Conservation (phyloP, 2,113 vertebrate species). For the Ptyas mucosa region DNA sequence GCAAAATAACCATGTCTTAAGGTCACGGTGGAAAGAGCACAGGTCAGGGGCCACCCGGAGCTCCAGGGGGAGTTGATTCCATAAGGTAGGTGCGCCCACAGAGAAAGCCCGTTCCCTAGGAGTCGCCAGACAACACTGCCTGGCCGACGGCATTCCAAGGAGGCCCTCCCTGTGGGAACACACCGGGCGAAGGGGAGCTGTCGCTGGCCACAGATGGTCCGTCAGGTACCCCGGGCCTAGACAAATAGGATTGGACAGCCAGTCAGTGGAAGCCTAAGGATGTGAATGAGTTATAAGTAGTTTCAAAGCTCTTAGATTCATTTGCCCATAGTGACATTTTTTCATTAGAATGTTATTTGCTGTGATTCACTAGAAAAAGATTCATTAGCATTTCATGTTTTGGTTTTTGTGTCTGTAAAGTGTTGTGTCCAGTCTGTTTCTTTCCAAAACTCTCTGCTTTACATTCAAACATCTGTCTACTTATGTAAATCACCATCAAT, state of each 20-base stretch:
- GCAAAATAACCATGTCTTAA: too few species aligned
- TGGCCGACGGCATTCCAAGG: too few species aligned
- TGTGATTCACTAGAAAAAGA: neutral
- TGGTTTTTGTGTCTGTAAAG: neutral
- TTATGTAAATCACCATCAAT: neutral
- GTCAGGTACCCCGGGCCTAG: too few species aligned
- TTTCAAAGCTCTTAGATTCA: neutral
- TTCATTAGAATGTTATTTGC: constrained; percentile 4
- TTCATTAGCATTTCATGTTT: neutral
- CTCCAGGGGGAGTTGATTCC: too few species aligned
- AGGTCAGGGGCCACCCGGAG: too few species aligned
- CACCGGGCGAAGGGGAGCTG: too few species aligned
- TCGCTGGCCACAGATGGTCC: too few species aligned
- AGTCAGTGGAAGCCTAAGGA: neutral
- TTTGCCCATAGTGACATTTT: neutral
- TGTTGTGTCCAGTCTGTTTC: neutral
- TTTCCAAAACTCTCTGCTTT: neutral
- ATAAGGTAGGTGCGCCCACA: too few species aligned
- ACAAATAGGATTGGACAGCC: neutral
- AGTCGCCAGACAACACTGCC: too few species aligned
- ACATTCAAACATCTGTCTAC: neutral
- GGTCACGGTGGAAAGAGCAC: too few species aligned
- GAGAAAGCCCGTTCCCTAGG: too few species aligned
- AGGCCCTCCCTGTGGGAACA: too few species aligned
- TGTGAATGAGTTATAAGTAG: neutral